phyloP scores from a whole-genome alignment of 2,797 vertebrate genomes.

The Aphelocoma californica region DNA sequence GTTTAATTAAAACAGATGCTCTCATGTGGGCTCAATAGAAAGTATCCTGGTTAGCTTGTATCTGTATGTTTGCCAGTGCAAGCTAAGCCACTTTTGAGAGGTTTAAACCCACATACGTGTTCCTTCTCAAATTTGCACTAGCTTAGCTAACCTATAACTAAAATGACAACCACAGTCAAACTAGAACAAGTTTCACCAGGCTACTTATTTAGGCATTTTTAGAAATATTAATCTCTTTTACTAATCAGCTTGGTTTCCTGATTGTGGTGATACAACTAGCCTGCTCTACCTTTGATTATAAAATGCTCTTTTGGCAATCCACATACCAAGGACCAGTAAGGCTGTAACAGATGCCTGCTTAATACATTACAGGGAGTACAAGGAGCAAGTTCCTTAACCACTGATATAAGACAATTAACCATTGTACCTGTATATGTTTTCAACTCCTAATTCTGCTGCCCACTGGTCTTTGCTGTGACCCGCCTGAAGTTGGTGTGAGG shows the following conservation, averaged over 20 bases:
- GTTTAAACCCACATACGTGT: not conserved
- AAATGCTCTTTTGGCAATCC: not conserved
- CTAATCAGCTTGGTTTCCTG: constrained; percentile 34
- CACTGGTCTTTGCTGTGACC: not conserved
- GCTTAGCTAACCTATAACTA: not conserved
- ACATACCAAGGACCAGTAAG: not conserved
- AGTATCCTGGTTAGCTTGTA: not conserved
- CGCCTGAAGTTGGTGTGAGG: not conserved
- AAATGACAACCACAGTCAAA: constrained; percentile 24
- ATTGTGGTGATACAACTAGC: not conserved
- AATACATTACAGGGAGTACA: not conserved
- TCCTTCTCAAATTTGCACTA: not conserved
- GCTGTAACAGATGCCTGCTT: not conserved
- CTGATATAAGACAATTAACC: not conserved
- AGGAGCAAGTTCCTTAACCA: not conserved
- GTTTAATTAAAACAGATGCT: constrained; percentile 23
- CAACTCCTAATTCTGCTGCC: not conserved
- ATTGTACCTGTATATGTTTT: not conserved
- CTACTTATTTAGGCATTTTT: constrained; percentile 27
- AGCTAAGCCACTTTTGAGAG: constrained; percentile 12
- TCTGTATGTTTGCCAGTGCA: not conserved
- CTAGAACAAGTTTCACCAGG: not conserved
- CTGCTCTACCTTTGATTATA: not conserved
- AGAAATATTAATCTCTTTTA: constrained; percentile 32
- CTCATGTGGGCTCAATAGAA: not conserved